phyloP scores from a whole-genome alignment of 2,113 vertebrate genomes.

The Pteronura brasiliensis region DNA sequence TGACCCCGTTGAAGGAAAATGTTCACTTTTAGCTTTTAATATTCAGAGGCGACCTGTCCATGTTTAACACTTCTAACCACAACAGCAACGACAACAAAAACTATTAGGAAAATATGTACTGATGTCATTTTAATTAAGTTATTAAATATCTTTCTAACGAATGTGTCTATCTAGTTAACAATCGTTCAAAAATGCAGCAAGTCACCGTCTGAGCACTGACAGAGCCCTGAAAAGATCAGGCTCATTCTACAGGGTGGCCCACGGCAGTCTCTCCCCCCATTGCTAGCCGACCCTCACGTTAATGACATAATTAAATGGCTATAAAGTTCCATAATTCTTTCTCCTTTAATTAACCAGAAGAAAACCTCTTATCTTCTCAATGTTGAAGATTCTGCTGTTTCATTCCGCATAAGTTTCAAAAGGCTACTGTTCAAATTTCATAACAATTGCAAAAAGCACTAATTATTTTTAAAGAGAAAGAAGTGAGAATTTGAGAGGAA shows the following conservation, averaged over 20 bases:
- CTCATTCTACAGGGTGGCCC: not conserved
- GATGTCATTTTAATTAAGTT: not conserved
- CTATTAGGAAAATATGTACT: not conserved
- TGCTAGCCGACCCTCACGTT: not conserved
- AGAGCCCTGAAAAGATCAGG: not conserved
- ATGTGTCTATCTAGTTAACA: not conserved
- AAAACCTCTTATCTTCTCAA: not conserved
- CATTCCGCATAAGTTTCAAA: not conserved
- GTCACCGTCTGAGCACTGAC: not conserved
- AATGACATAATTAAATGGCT: slow-evolving; percentile 35
- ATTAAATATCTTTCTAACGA: not conserved
- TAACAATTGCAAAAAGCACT: not conserved
- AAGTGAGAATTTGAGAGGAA: not conserved
- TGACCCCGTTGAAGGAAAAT: not conserved
- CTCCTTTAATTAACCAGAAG: slow-evolving; percentile 39
- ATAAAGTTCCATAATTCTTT: slow-evolving; percentile 23
- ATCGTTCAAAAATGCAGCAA: not conserved
- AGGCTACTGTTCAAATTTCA: not conserved
- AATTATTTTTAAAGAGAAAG: not conserved
- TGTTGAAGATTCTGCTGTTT: not conserved
- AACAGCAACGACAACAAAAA: not conserved
- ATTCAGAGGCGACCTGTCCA: not conserved
- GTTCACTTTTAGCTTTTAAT: not conserved
- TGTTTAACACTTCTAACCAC: not conserved
- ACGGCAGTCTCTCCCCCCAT: not conserved